Percentiles rank a stretch among this genome's conserved stretches.
These are phyloP conservation scores for Toxonevra muliebris DNA, from an alignment of 2,888 invertebrate species.

Conservation along the genomic window DNA sequence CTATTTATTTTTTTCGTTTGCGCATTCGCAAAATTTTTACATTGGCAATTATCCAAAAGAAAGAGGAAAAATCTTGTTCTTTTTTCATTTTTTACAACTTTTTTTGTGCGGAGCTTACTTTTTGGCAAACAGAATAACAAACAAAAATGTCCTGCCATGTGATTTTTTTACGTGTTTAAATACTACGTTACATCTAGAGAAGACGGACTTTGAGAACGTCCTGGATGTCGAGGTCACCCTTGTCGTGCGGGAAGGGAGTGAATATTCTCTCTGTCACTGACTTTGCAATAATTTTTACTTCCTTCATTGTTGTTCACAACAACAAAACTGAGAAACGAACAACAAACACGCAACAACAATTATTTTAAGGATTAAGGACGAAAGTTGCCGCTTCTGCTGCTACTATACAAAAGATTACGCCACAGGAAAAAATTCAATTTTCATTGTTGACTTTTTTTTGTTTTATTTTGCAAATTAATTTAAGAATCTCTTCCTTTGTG, in stretches of 20 bases:
- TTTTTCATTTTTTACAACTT: conserved; percentile 10
- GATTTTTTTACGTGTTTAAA: too few relatives aligned
- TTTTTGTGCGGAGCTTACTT: conserved; percentile 8
- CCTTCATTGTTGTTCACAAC: too few relatives aligned
- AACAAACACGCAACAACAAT: conserved; percentile 19
- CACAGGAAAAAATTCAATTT: conserved; percentile 8
- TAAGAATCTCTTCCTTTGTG: neutral
- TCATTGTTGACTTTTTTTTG: neutral
- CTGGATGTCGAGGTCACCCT: too few relatives aligned
- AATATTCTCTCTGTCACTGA: too few relatives aligned
- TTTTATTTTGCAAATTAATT: neutral
- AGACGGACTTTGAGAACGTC: too few relatives aligned
- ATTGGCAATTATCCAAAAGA: conserved; percentile 20
- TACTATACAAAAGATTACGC: neutral
- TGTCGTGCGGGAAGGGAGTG: too few relatives aligned
- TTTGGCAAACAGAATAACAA: too few relatives aligned
- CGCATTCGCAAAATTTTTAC: neutral
- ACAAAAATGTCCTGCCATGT: too few relatives aligned
- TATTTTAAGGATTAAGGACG: conserved; percentile 39
- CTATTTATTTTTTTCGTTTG: neutral
- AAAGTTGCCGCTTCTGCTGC: neutral
- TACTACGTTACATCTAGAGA: too few relatives aligned
- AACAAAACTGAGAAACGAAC: too few relatives aligned
- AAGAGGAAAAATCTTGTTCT: neutral
- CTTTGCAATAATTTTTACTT: too few relatives aligned